A percentile compares a stretch with the other conserved stretches of the same genome.
These are phyloP conservation scores for Diabrotica undecimpunctata DNA, from an alignment of 1,140 invertebrate species.

Conservation along the genomic window DNA sequence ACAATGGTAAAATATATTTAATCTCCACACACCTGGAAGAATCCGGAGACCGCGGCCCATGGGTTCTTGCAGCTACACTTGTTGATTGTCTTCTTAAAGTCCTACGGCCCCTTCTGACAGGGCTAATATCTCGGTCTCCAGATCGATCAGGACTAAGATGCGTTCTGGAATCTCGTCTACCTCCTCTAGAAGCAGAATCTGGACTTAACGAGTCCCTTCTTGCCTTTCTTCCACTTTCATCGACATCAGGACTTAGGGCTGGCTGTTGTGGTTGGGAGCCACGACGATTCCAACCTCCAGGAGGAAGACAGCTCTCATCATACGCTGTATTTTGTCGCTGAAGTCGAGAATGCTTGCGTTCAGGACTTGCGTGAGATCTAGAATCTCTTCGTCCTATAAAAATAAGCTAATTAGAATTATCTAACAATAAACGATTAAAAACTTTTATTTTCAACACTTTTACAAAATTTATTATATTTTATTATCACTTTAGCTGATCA, in stretches of 20 bases:
- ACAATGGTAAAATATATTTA: not conserved
- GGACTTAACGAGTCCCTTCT: slow-evolving; percentile 81
- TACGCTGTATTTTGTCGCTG: slow-evolving; percentile 83
- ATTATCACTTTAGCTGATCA: no score
- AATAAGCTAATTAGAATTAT: not conserved
- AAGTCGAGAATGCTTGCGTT: slow-evolving; percentile 67
- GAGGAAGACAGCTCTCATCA: slow-evolving; percentile 74
- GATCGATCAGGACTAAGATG: slow-evolving; percentile 74
- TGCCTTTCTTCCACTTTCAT: slow-evolving; percentile 63
- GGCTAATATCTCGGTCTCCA: slow-evolving; percentile 68
- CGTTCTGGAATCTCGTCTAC: slow-evolving; percentile 69
- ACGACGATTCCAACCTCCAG: slow-evolving; percentile 59
- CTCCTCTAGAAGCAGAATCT: slow-evolving; percentile 71
- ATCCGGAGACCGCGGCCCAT: slow-evolving; percentile 54
- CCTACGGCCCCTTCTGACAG: slow-evolving; percentile 58
- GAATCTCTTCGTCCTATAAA: slow-evolving; percentile 62
- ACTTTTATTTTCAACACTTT: no score
- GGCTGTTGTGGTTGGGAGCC: slow-evolving; percentile 73
- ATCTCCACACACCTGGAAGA: slow-evolving; percentile 43
- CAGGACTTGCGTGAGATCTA: slow-evolving; percentile 55
- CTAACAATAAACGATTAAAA: no score
- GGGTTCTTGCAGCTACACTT: slow-evolving; percentile 59
- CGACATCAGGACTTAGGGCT: slow-evolving; percentile 72
- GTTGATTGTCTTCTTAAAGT: slow-evolving; percentile 75
- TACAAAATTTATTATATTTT: no score